Percentiles rank a stretch among this genome's conserved stretches.
These are phyloP conservation scores for Habrosyne pyritoides DNA, from an alignment of 2,888 invertebrate genomes.

Conservation along the genomic window DNA sequence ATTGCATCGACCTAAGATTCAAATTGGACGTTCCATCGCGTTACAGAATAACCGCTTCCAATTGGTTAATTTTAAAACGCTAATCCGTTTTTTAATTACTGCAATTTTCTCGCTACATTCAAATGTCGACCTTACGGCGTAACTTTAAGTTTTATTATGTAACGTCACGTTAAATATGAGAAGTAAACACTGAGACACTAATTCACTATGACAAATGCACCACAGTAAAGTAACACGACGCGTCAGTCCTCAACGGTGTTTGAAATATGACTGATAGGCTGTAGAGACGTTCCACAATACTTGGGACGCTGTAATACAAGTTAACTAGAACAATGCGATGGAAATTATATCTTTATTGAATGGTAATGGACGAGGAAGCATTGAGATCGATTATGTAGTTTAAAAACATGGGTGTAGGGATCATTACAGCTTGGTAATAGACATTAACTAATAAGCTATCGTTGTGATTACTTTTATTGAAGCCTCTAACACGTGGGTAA, in stretches of 20 bases:
- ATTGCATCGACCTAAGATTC: not conserved
- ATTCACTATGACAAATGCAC: not conserved
- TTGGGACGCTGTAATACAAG: not conserved
- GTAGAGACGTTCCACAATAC: conserved; percentile 1
- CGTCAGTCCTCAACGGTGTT: conserved; percentile 1
- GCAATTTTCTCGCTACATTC: not conserved
- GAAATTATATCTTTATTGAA: not conserved
- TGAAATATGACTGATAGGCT: conserved; percentile 4
- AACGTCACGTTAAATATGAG: not conserved
- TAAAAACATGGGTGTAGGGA: not conserved
- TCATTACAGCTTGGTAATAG: no score
- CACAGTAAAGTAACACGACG: not conserved
- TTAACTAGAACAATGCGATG: not conserved
- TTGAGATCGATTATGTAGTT: not conserved
- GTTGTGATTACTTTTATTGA: no score
- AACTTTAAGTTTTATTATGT: not conserved
- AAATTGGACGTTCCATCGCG: not conserved
- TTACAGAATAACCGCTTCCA: not conserved
- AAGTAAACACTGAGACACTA: not conserved
- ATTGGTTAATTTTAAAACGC: not conserved
- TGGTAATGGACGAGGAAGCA: not conserved
- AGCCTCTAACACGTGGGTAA: no score
- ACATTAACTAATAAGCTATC: no score
- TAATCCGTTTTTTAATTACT: not conserved
- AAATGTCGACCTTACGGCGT: not conserved